These are phyloP conservation scores for Andrena minutula DNA, from an alignment of 2,888 invertebrate genomes.

Conservation along the genomic window DNA sequence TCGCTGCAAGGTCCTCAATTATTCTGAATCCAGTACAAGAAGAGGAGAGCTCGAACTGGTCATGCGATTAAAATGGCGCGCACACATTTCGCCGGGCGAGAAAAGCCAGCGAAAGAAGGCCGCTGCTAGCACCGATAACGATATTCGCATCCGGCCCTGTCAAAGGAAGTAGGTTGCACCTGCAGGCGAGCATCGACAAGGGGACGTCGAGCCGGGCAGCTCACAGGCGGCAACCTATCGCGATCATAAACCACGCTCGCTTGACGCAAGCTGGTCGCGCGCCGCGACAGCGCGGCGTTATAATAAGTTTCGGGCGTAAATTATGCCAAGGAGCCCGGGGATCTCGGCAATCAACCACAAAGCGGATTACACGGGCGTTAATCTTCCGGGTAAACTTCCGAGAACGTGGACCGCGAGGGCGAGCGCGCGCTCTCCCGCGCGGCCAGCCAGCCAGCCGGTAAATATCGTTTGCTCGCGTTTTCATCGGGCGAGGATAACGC, in stretches of 20 bases:
- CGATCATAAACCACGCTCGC: constrained; percentile 52
- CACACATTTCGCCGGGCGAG: neutral
- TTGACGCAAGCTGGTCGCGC: constrained; percentile 49
- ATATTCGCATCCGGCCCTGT: constrained; percentile 53
- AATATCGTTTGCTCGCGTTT: constrained; percentile 39
- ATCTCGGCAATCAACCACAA: constrained; percentile 61
- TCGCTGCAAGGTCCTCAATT: no score
- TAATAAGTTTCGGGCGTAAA: constrained; percentile 55
- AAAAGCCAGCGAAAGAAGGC: constrained; percentile 25
- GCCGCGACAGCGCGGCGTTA: constrained; percentile 33
- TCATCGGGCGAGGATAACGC: constrained; percentile 14
- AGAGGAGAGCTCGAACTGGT: constrained; percentile 22
- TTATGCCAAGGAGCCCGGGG: constrained; percentile 45
- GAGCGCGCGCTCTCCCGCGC: constrained; percentile 26
- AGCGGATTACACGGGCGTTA: constrained; percentile 59
- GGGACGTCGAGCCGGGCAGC: neutral
- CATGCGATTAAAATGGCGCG: constrained; percentile 47
- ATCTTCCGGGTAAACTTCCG: constrained; percentile 46
- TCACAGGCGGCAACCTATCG: constrained; percentile 36
- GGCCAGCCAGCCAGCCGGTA: neutral
- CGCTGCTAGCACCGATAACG: constrained; percentile 39
- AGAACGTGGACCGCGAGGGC: neutral
- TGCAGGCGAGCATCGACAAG: constrained; percentile 43
- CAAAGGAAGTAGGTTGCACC: constrained; percentile 59
- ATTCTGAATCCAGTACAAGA: neutral